Conservation (phyloP, 1,140 invertebrate genomes). For the Hirudo medicinalis region DNA sequence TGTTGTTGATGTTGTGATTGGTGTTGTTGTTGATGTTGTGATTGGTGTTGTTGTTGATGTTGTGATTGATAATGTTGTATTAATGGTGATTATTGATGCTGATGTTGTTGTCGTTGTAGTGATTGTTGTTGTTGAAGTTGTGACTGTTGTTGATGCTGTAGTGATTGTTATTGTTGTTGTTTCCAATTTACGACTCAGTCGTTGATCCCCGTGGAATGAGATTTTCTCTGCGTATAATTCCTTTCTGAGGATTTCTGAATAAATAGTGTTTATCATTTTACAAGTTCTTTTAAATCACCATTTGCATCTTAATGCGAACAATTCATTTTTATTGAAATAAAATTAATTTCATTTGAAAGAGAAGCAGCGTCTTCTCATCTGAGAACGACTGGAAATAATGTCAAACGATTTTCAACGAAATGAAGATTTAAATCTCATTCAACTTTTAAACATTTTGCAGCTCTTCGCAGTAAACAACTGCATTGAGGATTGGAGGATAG, state of each 20-base stretch:
- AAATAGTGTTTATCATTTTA: too few relatives aligned
- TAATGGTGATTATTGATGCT: not conserved
- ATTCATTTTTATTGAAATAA: too few relatives aligned
- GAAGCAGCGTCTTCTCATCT: too few relatives aligned
- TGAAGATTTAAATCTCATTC: not conserved
- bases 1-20: not conserved
- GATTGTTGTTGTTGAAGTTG: not conserved
- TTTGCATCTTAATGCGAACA: too few relatives aligned
- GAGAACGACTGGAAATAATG: too few relatives aligned
- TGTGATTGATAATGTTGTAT: not conserved
- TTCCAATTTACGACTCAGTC: not conserved
- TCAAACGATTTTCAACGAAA: too few relatives aligned
- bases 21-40: not conserved
- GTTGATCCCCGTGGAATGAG: not conserved
- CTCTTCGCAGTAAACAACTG: slow-evolving; percentile 75
- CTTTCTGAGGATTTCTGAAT: too few relatives aligned
- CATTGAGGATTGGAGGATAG: slow-evolving; percentile 98
- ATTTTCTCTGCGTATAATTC: too few relatives aligned
- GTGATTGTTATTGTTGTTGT: too few relatives aligned
- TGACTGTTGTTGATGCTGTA: not conserved
- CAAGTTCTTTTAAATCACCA: too few relatives aligned
- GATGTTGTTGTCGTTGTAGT: not conserved
- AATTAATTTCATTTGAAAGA: too few relatives aligned
- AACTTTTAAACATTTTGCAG: slow-evolving; percentile 16
- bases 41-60: too few relatives aligned